Evolutionary conservation across 2,888 invertebrate genomes (phyloP).

Genomic region (Apodemia zela): DNA sequence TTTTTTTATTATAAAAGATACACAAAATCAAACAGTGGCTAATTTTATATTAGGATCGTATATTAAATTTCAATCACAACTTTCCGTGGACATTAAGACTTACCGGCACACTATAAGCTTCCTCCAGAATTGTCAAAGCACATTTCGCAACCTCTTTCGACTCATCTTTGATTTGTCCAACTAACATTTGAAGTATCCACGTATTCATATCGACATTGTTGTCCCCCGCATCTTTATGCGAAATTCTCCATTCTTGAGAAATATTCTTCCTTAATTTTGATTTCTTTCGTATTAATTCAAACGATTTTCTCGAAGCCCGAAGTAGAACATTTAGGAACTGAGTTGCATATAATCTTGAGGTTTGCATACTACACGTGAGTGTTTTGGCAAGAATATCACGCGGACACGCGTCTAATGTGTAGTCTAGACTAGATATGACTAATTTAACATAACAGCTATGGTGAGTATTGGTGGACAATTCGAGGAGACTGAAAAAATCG

Average conservation of each 20-base stretch:
- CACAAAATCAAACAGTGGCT: too few species aligned
- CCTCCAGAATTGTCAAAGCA: conserved; percentile 91
- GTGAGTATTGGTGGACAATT: conserved; percentile 89
- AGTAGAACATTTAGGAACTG: conserved; percentile 94
- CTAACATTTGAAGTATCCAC: conserved; percentile 93
- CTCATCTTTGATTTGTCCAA: conserved; percentile 91
- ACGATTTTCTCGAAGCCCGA: conserved; percentile 82
- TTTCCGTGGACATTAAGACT: conserved; percentile 38
- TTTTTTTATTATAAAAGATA: too few species aligned
- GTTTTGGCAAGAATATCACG: conserved; percentile 83
- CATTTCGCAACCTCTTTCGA: conserved; percentile 89
- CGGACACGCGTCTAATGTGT: conserved; percentile 86
- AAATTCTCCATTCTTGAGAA: conserved; percentile 49
- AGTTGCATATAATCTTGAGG: conserved; percentile 89
- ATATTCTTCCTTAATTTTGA: conserved; percentile 62
- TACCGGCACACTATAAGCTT: conserved; percentile 94
- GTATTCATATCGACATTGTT: conserved; percentile 82
- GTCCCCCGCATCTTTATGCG: conserved; percentile 49
- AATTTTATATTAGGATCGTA: too few species aligned
- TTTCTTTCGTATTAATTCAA: conserved; percentile 64
- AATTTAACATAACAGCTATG: conserved; percentile 97
- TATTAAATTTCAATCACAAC: too few species aligned
- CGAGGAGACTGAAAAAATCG: conserved; percentile 82
- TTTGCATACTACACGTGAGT: conserved; percentile 78
- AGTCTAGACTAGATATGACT: conserved; percentile 95